Percentiles rank a stretch among this genome's conserved stretches.
phyloP scores from a whole-genome alignment of 2,113 vertebrate genomes.

The Oceanodroma tethys region DNA sequence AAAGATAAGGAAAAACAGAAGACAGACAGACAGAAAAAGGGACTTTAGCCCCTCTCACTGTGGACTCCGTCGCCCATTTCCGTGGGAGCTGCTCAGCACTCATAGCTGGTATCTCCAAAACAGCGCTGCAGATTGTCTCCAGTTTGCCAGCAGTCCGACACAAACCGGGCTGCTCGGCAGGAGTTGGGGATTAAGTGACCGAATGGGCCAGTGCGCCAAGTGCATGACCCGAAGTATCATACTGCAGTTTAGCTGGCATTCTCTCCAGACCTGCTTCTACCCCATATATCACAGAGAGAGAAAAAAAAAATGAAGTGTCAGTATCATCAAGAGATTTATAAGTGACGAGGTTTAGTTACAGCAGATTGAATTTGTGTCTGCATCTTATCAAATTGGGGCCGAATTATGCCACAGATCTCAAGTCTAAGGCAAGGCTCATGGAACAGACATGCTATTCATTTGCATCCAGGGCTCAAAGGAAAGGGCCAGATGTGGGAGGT shows the following conservation, averaged over 20 bases:
- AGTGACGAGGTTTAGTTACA: background rate
- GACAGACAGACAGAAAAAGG: background rate
- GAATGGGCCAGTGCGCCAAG: background rate
- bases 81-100: background rate
- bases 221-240: fast-evolving
- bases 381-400: conserved; percentile 1
- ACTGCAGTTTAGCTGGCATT: background rate
- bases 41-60: background rate
- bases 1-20: background rate
- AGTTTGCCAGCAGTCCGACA: background rate
- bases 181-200: background rate
- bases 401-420: background rate
- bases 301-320: background rate
- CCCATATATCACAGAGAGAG: background rate
- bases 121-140: background rate
- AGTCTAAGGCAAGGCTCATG: background rate
- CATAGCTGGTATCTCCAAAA: background rate
- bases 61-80: background rate
- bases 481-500: background rate
- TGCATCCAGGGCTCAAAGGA: conserved; percentile 1
- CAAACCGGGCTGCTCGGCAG: background rate
- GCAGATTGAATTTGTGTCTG: background rate
- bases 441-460: conserved; percentile 28
- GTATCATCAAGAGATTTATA: conserved; percentile 19
- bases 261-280: background rate